Conservation (phyloP, 1,140 invertebrate genomes). For the Drosophila willistoni region DNA sequence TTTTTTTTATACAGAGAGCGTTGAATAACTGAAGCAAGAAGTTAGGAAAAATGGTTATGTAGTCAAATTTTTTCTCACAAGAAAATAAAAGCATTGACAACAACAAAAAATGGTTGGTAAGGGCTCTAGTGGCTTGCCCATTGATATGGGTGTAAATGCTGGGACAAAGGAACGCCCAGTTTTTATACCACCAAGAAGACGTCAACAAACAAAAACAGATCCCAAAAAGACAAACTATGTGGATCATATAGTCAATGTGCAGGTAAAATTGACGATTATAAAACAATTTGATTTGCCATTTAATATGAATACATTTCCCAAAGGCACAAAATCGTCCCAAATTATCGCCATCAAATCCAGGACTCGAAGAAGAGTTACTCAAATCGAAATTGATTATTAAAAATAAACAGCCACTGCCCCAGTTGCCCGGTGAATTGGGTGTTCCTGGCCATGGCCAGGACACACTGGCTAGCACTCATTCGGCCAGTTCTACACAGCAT, state of each 20-base stretch:
- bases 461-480: constrained; percentile 69
- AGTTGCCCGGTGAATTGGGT: constrained; percentile 66
- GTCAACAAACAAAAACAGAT: constrained; percentile 82
- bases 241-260: constrained; percentile 86
- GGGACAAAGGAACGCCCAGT: constrained; percentile 84
- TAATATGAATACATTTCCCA: constrained; percentile 71
- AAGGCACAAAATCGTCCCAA: constrained; percentile 82
- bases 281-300: background rate
- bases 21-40: constrained; percentile 27
- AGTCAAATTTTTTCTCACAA: constrained; percentile 13
- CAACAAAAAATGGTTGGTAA: constrained; percentile 75
- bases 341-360: constrained; percentile 80
- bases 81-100: background rate
- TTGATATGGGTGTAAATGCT: constrained; percentile 32
- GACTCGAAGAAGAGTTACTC: constrained; percentile 75
- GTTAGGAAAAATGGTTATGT: constrained; percentile 32
- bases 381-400: constrained; percentile 81
- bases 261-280: constrained; percentile 76
- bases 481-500: constrained; percentile 70
- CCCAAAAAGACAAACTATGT: constrained; percentile 86
- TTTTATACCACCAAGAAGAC: constrained; percentile 86
- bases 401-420: constrained; percentile 79
- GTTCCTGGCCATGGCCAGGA: constrained; percentile 53
- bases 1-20: constrained; percentile 35
- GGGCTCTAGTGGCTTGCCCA: constrained; percentile 51